Conservation (phyloP, 2,888 invertebrate genomes). For the Linnaemya tessellans region DNA sequence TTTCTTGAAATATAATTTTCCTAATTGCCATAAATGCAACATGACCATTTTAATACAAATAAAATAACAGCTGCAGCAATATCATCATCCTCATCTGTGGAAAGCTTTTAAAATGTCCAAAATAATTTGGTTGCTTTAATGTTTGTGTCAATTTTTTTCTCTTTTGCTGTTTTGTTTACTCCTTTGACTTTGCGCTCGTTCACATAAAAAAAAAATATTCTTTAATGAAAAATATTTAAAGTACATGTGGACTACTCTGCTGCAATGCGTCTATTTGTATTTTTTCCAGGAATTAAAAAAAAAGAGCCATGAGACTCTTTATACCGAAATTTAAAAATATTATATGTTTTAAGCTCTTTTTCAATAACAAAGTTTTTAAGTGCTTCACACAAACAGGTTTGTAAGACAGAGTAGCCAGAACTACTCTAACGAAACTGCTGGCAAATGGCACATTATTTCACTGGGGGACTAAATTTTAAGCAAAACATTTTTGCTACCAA, state of each 20-base stretch:
- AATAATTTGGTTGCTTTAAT: constrained; percentile 59
- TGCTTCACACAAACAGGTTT: no score
- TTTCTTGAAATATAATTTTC: constrained; percentile 40
- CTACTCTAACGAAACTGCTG: no score
- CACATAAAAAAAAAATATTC: background rate
- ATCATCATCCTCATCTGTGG: constrained; percentile 19
- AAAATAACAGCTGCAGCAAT: constrained; percentile 20
- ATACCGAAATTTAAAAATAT: constrained; percentile 30
- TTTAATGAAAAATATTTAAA: constrained; percentile 35
- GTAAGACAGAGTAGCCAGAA: no score
- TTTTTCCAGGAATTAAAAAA: background rate
- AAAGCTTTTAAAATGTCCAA: constrained; percentile 66
- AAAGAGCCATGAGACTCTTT: constrained; percentile 40
- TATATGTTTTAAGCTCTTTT: background rate
- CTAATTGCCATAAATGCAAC: constrained; percentile 54
- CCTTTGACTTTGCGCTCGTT: constrained; percentile 27
- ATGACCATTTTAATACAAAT: constrained; percentile 40
- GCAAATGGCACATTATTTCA: no score
- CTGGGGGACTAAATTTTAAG: no score
- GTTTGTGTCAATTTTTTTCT: constrained; percentile 12
- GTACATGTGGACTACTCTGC: constrained; percentile 40
- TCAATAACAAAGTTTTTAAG: background rate
- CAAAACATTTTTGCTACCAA: no score
- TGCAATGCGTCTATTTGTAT: constrained; percentile 29
- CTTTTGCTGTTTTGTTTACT: constrained; percentile 12